These are phyloP conservation scores for Coronaproctus castanopsis DNA, from an alignment of 2,888 invertebrate species.

Conservation along the genomic window DNA sequence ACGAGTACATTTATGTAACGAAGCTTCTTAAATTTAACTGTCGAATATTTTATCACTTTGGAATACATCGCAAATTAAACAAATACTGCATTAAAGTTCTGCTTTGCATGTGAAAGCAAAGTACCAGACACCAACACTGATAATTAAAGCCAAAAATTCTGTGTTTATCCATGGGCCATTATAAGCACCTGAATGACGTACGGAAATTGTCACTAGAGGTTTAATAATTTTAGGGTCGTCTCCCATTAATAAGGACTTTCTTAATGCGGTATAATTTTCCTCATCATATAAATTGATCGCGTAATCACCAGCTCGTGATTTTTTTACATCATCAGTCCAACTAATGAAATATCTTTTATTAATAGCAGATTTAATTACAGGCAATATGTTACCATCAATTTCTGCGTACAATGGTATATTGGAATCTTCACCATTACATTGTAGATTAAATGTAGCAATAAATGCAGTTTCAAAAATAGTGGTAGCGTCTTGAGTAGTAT, in stretches of 20 bases:
- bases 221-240: constrained; percentile 45
- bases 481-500: constrained; percentile 82
- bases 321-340: constrained; percentile 74
- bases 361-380: constrained; percentile 45
- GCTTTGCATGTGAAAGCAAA: constrained; percentile 66
- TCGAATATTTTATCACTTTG: no score
- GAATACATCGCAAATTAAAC: no score
- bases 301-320: constrained; percentile 60
- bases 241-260: constrained; percentile 51
- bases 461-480: constrained; percentile 76
- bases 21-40: no score
- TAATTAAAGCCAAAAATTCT: constrained; percentile 63
- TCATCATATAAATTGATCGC: constrained; percentile 70
- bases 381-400: constrained; percentile 62
- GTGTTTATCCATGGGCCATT: constrained; percentile 84
- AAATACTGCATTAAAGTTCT: constrained; percentile 32
- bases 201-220: constrained; percentile 45
- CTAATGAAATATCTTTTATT: constrained; percentile 76
- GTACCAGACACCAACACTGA: constrained; percentile 57
- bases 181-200: constrained; percentile 61
- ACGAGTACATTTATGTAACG: no score
- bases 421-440: constrained; percentile 47
- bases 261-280: constrained; percentile 69
- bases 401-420: constrained; percentile 70
- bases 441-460: constrained; percentile 70